phyloP scores from a whole-genome alignment of 1,140 invertebrate species.

The Diorhabda sublineata region DNA sequence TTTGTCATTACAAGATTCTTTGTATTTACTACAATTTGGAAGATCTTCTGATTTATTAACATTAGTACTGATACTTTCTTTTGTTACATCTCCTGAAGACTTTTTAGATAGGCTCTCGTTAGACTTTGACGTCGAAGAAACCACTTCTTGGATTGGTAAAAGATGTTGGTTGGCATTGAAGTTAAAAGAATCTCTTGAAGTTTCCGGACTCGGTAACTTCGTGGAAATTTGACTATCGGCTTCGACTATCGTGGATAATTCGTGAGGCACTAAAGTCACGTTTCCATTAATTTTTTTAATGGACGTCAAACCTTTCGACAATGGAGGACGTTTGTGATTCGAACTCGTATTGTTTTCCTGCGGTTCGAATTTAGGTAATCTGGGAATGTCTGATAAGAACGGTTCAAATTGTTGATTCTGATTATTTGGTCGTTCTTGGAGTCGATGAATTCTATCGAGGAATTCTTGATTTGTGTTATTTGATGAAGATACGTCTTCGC shows the following conservation, averaged over 20 bases:
- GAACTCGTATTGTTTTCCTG: conserved; percentile 3
- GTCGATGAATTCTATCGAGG: conserved; percentile 4
- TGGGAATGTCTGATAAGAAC: conserved; percentile 38
- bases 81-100: background rate
- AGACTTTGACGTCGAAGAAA: conserved; percentile 6
- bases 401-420: conserved; percentile 21
- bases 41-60: background rate
- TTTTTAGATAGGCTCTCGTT: conserved; percentile 6
- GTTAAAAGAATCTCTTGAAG: conserved; percentile 15
- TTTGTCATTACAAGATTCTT: background rate
- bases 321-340: conserved; percentile 37
- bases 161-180: background rate
- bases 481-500: too few species aligned
- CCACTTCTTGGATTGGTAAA: conserved; percentile 1
- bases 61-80: background rate
- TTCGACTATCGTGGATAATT: conserved; percentile 64
- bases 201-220: conserved; percentile 25
- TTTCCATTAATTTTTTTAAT: conserved; percentile 41
- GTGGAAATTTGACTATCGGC: conserved; percentile 39
- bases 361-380: conserved; percentile 37
- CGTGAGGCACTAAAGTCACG: conserved; percentile 52
- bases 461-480: conserved; percentile 6
- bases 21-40: background rate
- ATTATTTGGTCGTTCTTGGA: background rate
- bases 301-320: conserved; percentile 32